phyloP scores from a whole-genome alignment of 30 jellyfish, hydroid and myxozoan genomes.

The Hydractinia symbiolongicarpus region DNA sequence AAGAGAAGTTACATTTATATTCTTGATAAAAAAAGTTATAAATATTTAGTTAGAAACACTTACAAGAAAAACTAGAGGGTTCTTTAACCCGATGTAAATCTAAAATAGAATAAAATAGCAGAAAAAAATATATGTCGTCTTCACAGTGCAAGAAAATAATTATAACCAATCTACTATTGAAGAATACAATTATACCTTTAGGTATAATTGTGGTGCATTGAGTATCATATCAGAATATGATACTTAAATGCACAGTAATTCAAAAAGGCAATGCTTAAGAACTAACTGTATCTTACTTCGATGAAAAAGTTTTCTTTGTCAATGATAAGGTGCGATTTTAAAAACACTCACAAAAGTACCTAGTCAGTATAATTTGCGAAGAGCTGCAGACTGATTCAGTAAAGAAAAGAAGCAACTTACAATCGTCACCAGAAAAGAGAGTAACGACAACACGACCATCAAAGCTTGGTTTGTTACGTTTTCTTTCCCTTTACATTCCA shows the following conservation, averaged over 20 bases:
- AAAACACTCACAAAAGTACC: too few relatives aligned
- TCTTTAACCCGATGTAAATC: constrained; percentile 50
- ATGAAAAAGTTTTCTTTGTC: neutral
- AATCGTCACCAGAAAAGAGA: constrained; percentile 39
- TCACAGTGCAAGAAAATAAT: too few relatives aligned
- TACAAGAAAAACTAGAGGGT: constrained; percentile 76
- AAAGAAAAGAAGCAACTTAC: constrained; percentile 29
- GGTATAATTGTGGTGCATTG: too few relatives aligned
- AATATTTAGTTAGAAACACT: neutral
- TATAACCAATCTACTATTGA: too few relatives aligned
- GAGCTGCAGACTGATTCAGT: neutral
- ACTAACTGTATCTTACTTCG: neutral
- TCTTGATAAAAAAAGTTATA: too few relatives aligned
- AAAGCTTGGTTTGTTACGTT: constrained; percentile 33
- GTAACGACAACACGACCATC: constrained; percentile 19
- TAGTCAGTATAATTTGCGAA: neutral
- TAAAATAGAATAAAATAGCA: constrained; percentile 14
- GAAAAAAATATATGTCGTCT: neutral
- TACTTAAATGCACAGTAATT: too few relatives aligned
- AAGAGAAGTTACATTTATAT: too few relatives aligned
- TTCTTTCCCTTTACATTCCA: constrained; percentile 45
- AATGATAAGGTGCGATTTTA: neutral
- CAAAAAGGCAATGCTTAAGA: neutral
- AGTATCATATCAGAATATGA: too few relatives aligned
- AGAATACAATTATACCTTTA: too few relatives aligned